Percentiles rank a stretch among this genome's conserved stretches.
phyloP scores from a whole-genome alignment of 2,113 vertebrate species.

The Mormyrus iriodes region DNA sequence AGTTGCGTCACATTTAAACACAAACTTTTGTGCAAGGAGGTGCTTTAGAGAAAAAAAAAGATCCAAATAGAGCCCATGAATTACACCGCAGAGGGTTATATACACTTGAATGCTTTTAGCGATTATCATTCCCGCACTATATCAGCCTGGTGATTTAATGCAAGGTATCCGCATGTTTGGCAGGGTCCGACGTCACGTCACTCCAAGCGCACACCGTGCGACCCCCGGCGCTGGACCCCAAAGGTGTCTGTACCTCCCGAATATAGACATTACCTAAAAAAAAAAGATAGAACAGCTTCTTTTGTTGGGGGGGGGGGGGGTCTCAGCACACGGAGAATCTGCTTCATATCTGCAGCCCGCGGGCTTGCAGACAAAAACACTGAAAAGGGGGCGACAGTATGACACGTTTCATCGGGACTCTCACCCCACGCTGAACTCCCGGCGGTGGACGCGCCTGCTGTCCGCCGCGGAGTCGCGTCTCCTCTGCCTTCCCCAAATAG shows the following conservation, averaged over 20 bases:
- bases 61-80: not conserved
- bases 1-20: not conserved
- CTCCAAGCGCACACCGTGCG: too few relatives aligned
- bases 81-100: not conserved
- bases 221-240: not conserved
- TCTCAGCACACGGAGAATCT: conserved; percentile 16
- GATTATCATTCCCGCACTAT: not conserved
- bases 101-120: not conserved
- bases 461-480: not conserved
- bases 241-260: not conserved
- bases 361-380: conserved; percentile 24
- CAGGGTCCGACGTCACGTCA: not conserved
- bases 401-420: conserved; percentile 27
- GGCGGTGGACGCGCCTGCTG: not conserved
- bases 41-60: not conserved
- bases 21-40: not conserved
- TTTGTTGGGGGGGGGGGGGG: not conserved
- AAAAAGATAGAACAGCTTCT: not conserved
- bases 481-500: not conserved
- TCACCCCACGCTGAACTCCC: conserved; percentile 33
- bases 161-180: not conserved
- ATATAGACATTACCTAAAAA: not conserved
- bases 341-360: conserved; percentile 24
- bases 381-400: conserved; percentile 30
- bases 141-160: not conserved